These are phyloP conservation scores for Tenthredo distinguenda DNA, from an alignment of 2,888 invertebrate genomes.

Conservation along the genomic window DNA sequence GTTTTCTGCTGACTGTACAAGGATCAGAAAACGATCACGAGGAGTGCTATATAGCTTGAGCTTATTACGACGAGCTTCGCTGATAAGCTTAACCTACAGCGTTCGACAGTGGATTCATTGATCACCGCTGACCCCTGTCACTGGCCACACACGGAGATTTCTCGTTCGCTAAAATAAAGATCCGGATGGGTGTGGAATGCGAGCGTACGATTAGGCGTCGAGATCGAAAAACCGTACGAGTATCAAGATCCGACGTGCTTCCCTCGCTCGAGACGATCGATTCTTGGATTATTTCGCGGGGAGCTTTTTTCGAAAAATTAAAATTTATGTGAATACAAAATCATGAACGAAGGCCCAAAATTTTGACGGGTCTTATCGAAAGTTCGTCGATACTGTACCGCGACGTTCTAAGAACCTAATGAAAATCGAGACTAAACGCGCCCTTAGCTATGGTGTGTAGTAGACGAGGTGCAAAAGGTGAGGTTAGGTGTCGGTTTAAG, in stretches of 20 bases:
- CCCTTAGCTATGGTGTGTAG: slow-evolving; percentile 13
- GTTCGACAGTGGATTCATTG: slow-evolving; percentile 68
- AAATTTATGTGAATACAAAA: no score
- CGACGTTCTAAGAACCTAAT: neutral
- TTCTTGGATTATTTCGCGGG: no score
- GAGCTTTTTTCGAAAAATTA: no score
- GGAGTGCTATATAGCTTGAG: neutral
- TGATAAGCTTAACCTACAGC: slow-evolving; percentile 53
- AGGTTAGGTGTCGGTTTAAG: slow-evolving; percentile 51
- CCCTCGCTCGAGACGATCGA: neutral
- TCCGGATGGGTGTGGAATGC: no score
- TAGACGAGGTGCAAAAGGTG: slow-evolving; percentile 31
- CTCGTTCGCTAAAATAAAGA: neutral
- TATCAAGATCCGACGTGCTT: neutral
- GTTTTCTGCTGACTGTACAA: neutral
- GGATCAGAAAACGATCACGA: neutral
- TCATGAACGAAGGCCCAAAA: neutral
- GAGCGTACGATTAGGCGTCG: neutral
- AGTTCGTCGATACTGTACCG: neutral
- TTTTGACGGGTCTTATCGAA: neutral
- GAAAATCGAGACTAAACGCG: neutral
- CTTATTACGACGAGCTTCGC: slow-evolving; percentile 17
- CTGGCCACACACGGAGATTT: slow-evolving; percentile 66
- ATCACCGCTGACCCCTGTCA: slow-evolving; percentile 64
- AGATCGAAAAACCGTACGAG: neutral